Percentiles rank a stretch among this genome's conserved stretches.
Conservation (phyloP, 35 echinoderm and acorn worm species). For the Ophioderma brevispina region DNA sequence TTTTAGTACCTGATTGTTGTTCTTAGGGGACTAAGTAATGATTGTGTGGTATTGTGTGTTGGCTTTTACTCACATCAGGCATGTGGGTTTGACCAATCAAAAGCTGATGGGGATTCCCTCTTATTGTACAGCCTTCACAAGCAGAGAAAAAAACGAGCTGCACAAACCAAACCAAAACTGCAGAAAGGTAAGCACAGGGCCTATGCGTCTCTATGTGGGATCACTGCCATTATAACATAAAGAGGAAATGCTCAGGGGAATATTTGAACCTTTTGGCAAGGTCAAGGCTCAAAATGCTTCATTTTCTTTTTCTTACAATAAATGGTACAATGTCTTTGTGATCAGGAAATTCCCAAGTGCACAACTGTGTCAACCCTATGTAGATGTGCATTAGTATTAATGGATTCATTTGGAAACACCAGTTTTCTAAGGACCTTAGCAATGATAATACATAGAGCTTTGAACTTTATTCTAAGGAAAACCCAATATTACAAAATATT, state of each 20-base stretch:
- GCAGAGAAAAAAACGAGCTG: conserved; percentile 95
- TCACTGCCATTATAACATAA: conserved; percentile 99
- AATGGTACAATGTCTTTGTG: no score
- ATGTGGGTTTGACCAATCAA: conserved; percentile 85
- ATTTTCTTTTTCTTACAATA: no score
- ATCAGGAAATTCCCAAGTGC: no score
- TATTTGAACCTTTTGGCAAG: conserved; percentile 99
- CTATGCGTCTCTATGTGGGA: conserved; percentile 96
- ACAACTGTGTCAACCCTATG: no score
- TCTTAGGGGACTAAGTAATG: no score
- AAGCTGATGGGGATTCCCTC: conserved; percentile 85
- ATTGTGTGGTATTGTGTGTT: no score
- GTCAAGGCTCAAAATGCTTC: no score
- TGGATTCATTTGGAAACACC: neutral
- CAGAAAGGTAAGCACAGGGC: conserved; percentile 87
- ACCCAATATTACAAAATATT: no score
- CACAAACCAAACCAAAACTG: conserved; percentile 67
- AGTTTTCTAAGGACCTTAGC: no score
- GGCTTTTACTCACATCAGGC: conserved; percentile 62
- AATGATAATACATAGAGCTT: no score
- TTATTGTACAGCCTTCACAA: conserved; percentile 94
- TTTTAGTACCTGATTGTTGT: no score
- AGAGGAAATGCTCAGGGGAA: conserved; percentile 93
- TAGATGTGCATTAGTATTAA: neutral
- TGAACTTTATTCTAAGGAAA: no score